Evolutionary conservation across 2,113 vertebrate species (phyloP).

Genomic region (Oxygymnocypris stewartii): DNA sequence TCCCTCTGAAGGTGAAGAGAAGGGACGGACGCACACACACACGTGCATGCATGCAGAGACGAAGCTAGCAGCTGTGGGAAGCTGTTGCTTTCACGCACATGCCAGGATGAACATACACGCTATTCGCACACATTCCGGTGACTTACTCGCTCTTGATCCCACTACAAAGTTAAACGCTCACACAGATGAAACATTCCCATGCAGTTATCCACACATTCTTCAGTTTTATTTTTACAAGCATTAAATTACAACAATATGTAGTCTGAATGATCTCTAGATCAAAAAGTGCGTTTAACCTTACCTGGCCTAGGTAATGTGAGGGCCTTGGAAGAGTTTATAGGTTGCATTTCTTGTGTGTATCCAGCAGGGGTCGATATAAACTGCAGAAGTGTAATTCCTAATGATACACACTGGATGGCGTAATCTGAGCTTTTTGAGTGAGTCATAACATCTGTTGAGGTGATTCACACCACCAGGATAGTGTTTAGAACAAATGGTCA

Average conservation of each 20-base stretch:
- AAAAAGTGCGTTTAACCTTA: conserved; percentile 6
- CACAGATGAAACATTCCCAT: not conserved
- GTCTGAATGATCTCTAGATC: not conserved
- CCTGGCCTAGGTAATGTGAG: conserved; percentile 28
- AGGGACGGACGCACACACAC: conserved; percentile 48
- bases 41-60: conserved; percentile 43
- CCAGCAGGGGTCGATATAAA: conserved; percentile 67
- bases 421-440: conserved; percentile 32
- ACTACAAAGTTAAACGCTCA: conserved; percentile 33
- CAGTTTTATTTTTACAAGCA: not conserved
- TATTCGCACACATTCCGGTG: conserved; percentile 51
- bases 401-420: conserved; percentile 54
- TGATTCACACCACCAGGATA: not conserved
- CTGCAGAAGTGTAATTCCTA: conserved; percentile 35
- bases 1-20: conserved; percentile 80
- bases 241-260: not conserved
- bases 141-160: conserved; percentile 22
- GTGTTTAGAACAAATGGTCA: not conserved
- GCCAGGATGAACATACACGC: conserved; percentile 42
- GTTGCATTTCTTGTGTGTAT: conserved; percentile 59
- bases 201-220: not conserved
- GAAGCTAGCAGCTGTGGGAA: conserved; percentile 57
- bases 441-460: conserved; percentile 23
- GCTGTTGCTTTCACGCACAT: conserved; percentile 49
- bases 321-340: not conserved